Evolutionary conservation across 2,113 vertebrate species (phyloP), one percentile per base, ranked within the genome.

Genomic region (Pseudopodoces humilis): DNA sequence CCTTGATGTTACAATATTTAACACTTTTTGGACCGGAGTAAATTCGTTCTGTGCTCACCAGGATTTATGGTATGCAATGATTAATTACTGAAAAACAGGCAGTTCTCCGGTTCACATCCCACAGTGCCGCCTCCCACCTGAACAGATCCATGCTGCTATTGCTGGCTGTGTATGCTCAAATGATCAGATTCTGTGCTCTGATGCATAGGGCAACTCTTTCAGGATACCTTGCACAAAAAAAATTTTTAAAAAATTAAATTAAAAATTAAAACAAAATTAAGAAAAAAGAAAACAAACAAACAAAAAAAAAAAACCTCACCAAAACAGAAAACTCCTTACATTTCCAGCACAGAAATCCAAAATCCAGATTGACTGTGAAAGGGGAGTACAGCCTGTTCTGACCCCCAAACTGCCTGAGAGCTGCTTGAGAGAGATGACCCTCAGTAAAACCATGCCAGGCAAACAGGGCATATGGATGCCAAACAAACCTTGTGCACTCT

Each of bases 21-120:
- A 69, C 35, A 63, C 15, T 39, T 91, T 74, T 83, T 70, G 68
- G 47, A 83, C 55, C 70, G 70, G 17, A 95, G 2, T 69, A 88
- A 79, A 81, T 74, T 65, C 33, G 67, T 70, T 83, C 89, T 95
- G 55, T 39, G 39, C 14, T 91, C 52, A 35, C 18, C 28, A 86
- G n/a, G 80, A 95, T 83, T 92, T 94, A 92, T 63, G 23, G 10
- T 43, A 62, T 86, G 27, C 4, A 10, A 21, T 46, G 30, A 17
- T 90, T 86, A 83, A 86, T 91, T 86, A 84, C 76, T 92, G 68
- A 76, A 91, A 82, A 69, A 67, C 33, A 86, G 59, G 68, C 76
- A 92, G 63, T 62, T 41, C 68, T 83, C 50, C 76, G 91, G n/a
- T 25, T 83, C 68, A 47, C 63, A 71, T 68, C 35, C 7, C 24